phyloP scores from a whole-genome alignment of 2,113 vertebrate species.

The Crotophaga sulcirostris region DNA sequence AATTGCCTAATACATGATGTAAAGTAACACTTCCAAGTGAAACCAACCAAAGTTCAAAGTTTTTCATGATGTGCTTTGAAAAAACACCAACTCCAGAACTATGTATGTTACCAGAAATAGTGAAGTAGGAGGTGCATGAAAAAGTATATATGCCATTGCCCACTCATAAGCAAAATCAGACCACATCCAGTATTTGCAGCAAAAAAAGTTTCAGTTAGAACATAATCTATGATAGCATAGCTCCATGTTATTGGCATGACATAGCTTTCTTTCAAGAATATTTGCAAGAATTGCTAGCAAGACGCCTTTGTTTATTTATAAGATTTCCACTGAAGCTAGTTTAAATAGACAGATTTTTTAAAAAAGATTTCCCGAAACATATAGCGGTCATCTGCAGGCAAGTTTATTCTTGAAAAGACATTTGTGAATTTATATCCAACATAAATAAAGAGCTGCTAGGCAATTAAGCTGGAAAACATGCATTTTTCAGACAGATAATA shows the following conservation, averaged over 20 bases:
- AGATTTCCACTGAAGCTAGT: slow-evolving; percentile 24
- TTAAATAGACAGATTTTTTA: slow-evolving; percentile 31
- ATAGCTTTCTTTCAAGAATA: background rate
- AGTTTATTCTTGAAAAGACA: slow-evolving; percentile 47
- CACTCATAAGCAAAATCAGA: slow-evolving; percentile 3
- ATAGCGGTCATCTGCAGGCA: background rate
- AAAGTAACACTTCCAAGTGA: slow-evolving; percentile 24
- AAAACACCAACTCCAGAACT: background rate
- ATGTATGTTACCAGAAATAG: slow-evolving; percentile 16
- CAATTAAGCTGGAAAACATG: slow-evolving; percentile 12
- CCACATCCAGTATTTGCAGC: background rate
- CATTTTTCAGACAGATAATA: slow-evolving; percentile 63
- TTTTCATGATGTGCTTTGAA: background rate
- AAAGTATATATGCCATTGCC: background rate
- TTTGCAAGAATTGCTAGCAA: slow-evolving; percentile 1
- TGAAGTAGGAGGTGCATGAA: background rate
- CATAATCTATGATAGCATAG: background rate
- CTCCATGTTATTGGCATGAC: background rate
- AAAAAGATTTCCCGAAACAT: slow-evolving; percentile 41
- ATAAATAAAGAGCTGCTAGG: slow-evolving; percentile 44
- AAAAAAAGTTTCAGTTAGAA: slow-evolving; percentile 2
- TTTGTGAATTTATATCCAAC: slow-evolving; percentile 41
- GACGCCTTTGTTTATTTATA: slow-evolving; percentile 43
- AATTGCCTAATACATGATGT: slow-evolving; percentile 14
- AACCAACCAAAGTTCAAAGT: slow-evolving; percentile 34